Evolutionary conservation across 2,888 invertebrate species (phyloP), one percentile per base, ranked within the genome.

Genomic region (Arge pagana): DNA sequence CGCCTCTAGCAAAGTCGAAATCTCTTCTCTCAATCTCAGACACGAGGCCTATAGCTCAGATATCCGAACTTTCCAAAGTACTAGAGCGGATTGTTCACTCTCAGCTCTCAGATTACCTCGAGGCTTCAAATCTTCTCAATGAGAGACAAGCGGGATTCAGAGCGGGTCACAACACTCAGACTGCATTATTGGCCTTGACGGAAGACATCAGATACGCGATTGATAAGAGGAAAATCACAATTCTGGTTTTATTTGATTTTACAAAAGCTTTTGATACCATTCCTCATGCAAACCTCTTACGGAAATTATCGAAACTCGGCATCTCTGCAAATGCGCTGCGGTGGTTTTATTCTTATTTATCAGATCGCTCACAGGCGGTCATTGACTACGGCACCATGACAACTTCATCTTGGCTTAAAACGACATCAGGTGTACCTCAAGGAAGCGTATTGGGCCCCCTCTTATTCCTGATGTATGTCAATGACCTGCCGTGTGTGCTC

Each of bases 161-260:
- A 1, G 16, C 4, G 8, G 19, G 28, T 8, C 30, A 31, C 26
- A 53, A 36, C 13, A 53, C 53, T 2, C 41, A 48, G 15, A 21
- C 53, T 2, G 42, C 53, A 6, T 21, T 53, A 10, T 3, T 53
- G 3, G 10, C 15, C 5, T n/a, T 42, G 2, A 15, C 11, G 3
- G 35, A 53, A 7, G 49, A 41, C 10, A 31, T 53, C 1, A 39
- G 48, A 31, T 1, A 11, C 6, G 53, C 31, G 7, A 49, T 49
- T 2, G 49, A 49, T 13, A n/a, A 49, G 4, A 16, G 15, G 0
- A 11, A 26, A 6, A 2, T 49, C 6, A 53, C 53, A 2, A 13
- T 49, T 8, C 30, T 53, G 4, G 30, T 53, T 2, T n/a, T 36
- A 2, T 51, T 50, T 4, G 50, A 50, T 13, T 40, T 50, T 5